These are phyloP conservation scores for Drosophila leontia DNA, from an alignment of 1,140 invertebrate species.

Conservation along the genomic window DNA sequence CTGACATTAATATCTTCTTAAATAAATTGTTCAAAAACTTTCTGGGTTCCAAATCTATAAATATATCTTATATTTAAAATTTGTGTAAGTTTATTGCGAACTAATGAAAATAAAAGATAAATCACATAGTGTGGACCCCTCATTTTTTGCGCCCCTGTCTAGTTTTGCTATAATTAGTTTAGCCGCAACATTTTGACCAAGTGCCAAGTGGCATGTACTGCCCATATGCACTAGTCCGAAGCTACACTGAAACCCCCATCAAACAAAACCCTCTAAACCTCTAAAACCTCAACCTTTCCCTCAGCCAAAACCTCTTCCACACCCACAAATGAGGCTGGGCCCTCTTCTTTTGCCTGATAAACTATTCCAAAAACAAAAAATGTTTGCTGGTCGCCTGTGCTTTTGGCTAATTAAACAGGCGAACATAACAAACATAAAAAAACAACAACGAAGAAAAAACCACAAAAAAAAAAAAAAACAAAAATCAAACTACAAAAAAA, in stretches of 20 bases:
- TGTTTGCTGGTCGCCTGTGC: constrained; percentile 65
- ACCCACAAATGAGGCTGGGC: constrained; percentile 12
- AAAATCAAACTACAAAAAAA: constrained; percentile 24
- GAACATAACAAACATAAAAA: constrained; percentile 28
- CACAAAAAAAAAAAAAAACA: constrained; percentile 10
- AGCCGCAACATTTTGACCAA: constrained; percentile 53
- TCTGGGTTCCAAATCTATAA: no score
- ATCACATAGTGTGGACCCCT: constrained; percentile 3
- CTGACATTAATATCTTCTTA: no score
- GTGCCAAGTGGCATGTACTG: constrained; percentile 58
- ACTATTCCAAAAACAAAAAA: constrained; percentile 35
- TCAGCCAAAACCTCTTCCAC: neutral
- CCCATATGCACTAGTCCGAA: constrained; percentile 22
- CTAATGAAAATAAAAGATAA: neutral
- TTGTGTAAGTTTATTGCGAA: neutral
- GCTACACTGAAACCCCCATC: neutral
- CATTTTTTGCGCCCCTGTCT: neutral
- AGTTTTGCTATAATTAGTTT: constrained; percentile 71
- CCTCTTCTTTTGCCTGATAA: constrained; percentile 25
- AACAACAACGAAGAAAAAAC: neutral
- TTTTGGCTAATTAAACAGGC: constrained; percentile 73
- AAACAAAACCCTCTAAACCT: neutral
- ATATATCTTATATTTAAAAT: no score
- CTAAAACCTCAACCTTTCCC: neutral
- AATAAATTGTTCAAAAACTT: no score